phyloP scores from a whole-genome alignment of 2,888 invertebrate genomes.

The Eupithecia exiguata region DNA sequence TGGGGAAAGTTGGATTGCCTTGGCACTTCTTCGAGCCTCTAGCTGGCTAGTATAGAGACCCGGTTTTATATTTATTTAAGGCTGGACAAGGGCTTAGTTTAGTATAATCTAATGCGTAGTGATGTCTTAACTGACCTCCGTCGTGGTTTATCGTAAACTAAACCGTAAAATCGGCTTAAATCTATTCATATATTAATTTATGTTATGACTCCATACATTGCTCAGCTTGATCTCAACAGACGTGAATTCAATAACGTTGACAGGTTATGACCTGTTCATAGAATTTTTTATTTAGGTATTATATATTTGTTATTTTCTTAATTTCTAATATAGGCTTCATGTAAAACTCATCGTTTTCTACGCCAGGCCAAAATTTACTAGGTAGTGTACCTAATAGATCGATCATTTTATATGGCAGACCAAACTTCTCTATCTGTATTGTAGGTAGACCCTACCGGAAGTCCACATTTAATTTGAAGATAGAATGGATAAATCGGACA shows the following conservation, averaged over 20 bases:
- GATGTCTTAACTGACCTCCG: constrained; percentile 54
- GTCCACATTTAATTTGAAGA: constrained; percentile 6
- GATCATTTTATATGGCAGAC: neutral
- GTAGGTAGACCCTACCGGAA: neutral
- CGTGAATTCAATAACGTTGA: neutral
- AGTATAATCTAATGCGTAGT: neutral
- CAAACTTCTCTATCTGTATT: neutral
- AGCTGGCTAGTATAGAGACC: neutral
- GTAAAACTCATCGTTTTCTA: neutral
- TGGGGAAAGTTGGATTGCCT: constrained; percentile 18
- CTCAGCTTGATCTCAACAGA: constrained; percentile 19
- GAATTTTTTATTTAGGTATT: neutral
- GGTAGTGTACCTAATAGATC: neutral
- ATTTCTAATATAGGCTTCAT: neutral
- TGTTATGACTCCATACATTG: constrained; percentile 51
- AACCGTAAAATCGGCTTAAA: constrained; percentile 25
- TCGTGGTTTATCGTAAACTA: neutral
- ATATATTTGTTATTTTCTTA: neutral
- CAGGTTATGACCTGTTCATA: neutral
- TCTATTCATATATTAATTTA: constrained; percentile 51
- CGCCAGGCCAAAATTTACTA: neutral
- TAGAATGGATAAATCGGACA: constrained; percentile 13
- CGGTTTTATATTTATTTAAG: neutral
- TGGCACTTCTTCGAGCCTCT: constrained; percentile 23
- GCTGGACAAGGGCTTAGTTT: neutral